Evolutionary conservation across 2,113 vertebrate species (phyloP), one percentile per base, ranked within the genome.

Genomic region (Calonectris borealis): DNA sequence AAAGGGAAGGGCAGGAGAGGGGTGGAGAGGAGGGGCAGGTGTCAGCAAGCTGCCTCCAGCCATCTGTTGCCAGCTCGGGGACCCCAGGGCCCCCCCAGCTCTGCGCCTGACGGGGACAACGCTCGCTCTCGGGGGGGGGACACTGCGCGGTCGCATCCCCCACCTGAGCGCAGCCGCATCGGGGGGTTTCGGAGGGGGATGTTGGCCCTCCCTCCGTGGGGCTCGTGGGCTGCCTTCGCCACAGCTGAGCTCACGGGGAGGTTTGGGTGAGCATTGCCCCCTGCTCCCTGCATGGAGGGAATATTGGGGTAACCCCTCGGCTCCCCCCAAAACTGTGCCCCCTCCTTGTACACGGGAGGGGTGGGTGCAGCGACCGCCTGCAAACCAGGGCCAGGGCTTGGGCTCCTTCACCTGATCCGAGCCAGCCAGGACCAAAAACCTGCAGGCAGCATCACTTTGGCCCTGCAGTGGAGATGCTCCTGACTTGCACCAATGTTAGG

Each of bases 41-140:
- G 93, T 83, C 80, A 55, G 78, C 91, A 72, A 96, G 87, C 92
- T 72, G 82, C 84, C 90, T 94, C 84, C 91, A 83, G 93, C 92
- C 96, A 97, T 97, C 96, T 97, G 96, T 80, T 97, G 96, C 96
- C 94, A 85, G 65, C 70, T 46, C 21, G 3, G 96, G 81, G 95
- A 19, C 85, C 68, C 69, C 20, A 7, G 58, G 57, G 13, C 34
- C 80, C 80, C 87, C 93, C 69, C 46, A 77, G 91, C 78, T 49
- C 93, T 24, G 70, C 1, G 52, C 60, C 93, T 91, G 93, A 55
- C 4, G n/a, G 81, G 91, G 93, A 70, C 72, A n/a, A 66, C 16
- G 14, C 29, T n/a, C 4, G 1, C 38, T 76, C 86, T 93, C 61
- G 27, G 27, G 60, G 84, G 66, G 60, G 55, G n/a, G 9, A 42